Base-by-base conservation (phyloP, 2,797 vertebrate genomes). In the Catamblyrhynchus diadema region DNA sequence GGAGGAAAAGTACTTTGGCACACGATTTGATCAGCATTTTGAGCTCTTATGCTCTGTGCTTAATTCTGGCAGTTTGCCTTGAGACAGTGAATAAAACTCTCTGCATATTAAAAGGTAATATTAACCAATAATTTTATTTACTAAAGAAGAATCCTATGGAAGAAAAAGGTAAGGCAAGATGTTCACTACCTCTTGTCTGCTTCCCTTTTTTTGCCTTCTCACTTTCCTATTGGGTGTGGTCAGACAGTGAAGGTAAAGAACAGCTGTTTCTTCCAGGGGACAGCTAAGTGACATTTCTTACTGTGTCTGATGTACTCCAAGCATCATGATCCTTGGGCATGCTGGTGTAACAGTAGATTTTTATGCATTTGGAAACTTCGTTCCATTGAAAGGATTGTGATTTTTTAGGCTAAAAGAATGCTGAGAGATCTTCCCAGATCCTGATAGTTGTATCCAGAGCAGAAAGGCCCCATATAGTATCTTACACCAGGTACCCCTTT, bases 401-500 rank as follows among this genome's bases (percentile, higher is more conserved):
- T 62, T 78, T 70, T 57, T 50, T 71, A 50, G 30, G 12, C 41
- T 54, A 39, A 60, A 75, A 56, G 33, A 64, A 51, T 39, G 22
- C 41, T 51, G 41, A 35, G 51, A 62, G 14, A 24, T 39, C 14
- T 79, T 59, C 13, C 41, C 14, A 47, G 37, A 22, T n/a, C 6
- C 19, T 75, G 51, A 24, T 16, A 54, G n/a, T 28, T 59, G 15
- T 48, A 32, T 25, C 22, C 35, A 66, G 48, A 62, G 9, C 22
- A 60, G 41, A 64, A 32, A 28, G 42, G 25, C 3, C 12, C 12
- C 3, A 7, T 11, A 5, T 67, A 4, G 3, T 44, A 21, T 9
- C 17, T 54, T 23, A 56, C 14, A 44, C 2, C 9, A 72, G 27
- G 8, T 79, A 33, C 0, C 0, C 7, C 30, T n/a, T 64, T 67